These are phyloP conservation scores for Sebastes oblongus DNA, from an alignment of 2,797 vertebrate species.

Conservation along the genomic window DNA sequence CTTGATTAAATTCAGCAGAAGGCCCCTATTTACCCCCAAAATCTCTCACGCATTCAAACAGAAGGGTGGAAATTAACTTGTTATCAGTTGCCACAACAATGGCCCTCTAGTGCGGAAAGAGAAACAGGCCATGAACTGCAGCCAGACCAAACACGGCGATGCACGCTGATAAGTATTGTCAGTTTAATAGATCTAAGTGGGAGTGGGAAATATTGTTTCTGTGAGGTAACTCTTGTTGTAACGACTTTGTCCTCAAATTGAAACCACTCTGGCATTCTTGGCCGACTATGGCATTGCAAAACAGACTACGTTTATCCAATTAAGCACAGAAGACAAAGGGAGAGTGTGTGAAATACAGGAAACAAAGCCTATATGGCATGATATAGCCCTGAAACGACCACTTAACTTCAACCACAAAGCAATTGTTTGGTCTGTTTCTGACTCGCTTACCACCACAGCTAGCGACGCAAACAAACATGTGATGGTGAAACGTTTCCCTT, in stretches of 20 bases:
- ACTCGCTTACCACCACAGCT: slow-evolving; percentile 30
- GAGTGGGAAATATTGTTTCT: slow-evolving; percentile 52
- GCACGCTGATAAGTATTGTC: slow-evolving; percentile 38
- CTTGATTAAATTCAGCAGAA: slow-evolving; percentile 75
- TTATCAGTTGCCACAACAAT: slow-evolving; percentile 42
- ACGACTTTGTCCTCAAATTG: slow-evolving; percentile 44
- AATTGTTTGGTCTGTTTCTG: slow-evolving; percentile 41
- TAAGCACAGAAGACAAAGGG: slow-evolving; percentile 43
- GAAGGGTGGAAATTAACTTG: slow-evolving; percentile 51
- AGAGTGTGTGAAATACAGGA: slow-evolving; percentile 48
- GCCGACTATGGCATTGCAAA: slow-evolving; percentile 32
- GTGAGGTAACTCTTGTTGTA: slow-evolving; percentile 52
- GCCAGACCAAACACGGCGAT: slow-evolving; percentile 36
- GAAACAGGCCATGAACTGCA: slow-evolving; percentile 24
- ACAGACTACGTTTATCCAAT: slow-evolving; percentile 44
- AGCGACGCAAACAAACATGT: slow-evolving; percentile 51
- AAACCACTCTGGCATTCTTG: slow-evolving; percentile 57
- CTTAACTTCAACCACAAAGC: slow-evolving; percentile 45
- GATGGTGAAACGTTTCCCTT: slow-evolving; percentile 52
- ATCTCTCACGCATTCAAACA: slow-evolving; percentile 38
- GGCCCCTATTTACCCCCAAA: slow-evolving; percentile 13
- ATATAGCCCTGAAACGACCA: slow-evolving; percentile 40
- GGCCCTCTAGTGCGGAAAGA: slow-evolving; percentile 8
- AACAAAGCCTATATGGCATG: slow-evolving; percentile 18
- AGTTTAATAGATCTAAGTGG: slow-evolving; percentile 43